Base-by-base conservation (phyloP, 1,140 invertebrate genomes). In the Ostrea denselamellosa region DNA sequence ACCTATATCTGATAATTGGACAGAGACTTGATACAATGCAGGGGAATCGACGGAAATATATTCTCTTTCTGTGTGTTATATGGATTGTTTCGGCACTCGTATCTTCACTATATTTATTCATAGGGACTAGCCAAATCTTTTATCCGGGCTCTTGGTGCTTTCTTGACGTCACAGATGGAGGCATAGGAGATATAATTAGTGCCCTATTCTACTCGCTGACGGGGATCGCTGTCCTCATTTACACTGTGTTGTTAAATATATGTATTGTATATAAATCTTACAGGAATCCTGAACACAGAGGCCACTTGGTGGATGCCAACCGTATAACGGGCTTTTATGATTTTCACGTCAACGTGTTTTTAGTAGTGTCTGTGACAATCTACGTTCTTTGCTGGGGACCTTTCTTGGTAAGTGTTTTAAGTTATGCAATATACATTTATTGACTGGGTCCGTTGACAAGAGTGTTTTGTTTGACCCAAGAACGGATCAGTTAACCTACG, bases 111-210 rank as follows among this genome's bases (percentile, higher is more conserved):
- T 25, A 77, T 77, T 77, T 77, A 14, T 28, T 77, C 25, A 14
- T 77, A 14, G 68, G 68, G 14, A 12, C 25, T 9, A 77, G 68
- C 28, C 22, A 28, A 28, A 34, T 34, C 12, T 77, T 77, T 77
- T 77, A 77, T 77, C 68, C 68, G 7, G 68, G 68, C 12, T 77
- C 68, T 10, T 77, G 68, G 68, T 77, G 68, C 22, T 77, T 77
- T 34, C 14, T 77, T 17, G 10, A 77, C 68, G 68, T 77, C 8
- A 28, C 25, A 25, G 14, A 34, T 25, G 25, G 28, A 28, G 68
- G 28, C 28, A 28, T 77, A 34, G 68, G 68, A 77, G 9, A 12
- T 17, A 25, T 25, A 25, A 14, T 17, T 17, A 77, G 68, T 77
- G 68, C 68, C 10, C 8, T 25, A 34, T 22, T 77, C 8, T 77